Evolutionary conservation across 2,797 vertebrate genomes (phyloP), one percentile per base, ranked within the genome.

Genomic region (Caiman crocodilus): DNA sequence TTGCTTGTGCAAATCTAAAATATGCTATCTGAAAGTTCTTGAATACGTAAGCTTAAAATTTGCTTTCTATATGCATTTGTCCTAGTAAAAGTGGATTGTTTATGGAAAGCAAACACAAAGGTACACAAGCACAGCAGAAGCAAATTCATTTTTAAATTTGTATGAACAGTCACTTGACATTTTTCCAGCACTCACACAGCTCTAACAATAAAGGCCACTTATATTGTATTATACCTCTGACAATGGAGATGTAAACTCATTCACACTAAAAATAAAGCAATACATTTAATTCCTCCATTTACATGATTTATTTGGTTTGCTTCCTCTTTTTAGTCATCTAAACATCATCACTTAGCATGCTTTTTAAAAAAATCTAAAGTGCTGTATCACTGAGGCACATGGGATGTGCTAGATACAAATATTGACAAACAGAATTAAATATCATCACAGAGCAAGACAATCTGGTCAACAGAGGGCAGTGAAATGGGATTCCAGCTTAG

Each of bases 11-110:
- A 91, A 76, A 90, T 78, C n/a, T 64, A 77, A 69, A 84, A 42
- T 92, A 90, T 95, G 87, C 88, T 94, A 6, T 85, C 87, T 58
- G 55, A 32, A n/a, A 25, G 3, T 86, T 50, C 74, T 86, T 86
- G 64, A 76, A 50, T 50, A 50, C 1, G 83, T 61, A 94, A 90
- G 90, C 82, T 87, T 87, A 67, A 87, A 59, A 63, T 84, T 91
- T 84, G 32, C 1, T 20, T 77, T 89, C 78, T 50, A 67, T 69
- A 79, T 84, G 60, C 67, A 9, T 76, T 79, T 73, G 59, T 65
- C 2, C 15, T n/a, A 85, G 42, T 32, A 32, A 28, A 76, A 59
- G 71, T 77, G 63, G 82, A 67, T 30, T n/a, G 32, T 74, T 65
- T 86, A 7, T n/a, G 88, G 88, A 84, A 88, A 91, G 71, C 64